Percentiles rank a stretch among this genome's conserved stretches.
Conservation (phyloP, 2,797 vertebrate species). For the Capromys pilorides region DNA sequence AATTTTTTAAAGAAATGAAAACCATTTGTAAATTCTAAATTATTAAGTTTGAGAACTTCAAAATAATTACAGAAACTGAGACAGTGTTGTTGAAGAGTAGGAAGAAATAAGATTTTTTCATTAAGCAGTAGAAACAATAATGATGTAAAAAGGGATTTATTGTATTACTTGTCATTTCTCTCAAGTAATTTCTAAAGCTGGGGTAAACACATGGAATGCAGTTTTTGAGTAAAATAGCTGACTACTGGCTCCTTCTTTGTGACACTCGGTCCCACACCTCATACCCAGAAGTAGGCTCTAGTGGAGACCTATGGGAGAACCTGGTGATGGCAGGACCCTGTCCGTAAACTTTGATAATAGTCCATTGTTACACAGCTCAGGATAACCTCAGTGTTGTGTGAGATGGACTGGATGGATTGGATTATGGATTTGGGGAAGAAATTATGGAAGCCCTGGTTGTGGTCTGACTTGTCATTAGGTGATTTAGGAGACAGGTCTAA, state of each 20-base stretch:
- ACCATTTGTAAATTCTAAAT: neutral
- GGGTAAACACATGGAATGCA: neutral
- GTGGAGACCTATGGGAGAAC: neutral
- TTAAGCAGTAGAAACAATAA: neutral
- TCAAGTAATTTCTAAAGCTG: neutral
- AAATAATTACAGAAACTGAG: constrained; percentile 6
- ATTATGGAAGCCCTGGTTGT: neutral
- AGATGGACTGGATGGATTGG: neutral
- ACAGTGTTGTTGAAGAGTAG: constrained; percentile 7
- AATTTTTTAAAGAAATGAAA: neutral
- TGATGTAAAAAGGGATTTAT: constrained; percentile 21
- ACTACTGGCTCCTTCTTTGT: neutral
- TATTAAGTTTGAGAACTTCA: constrained; percentile 20
- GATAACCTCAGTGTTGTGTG: neutral
- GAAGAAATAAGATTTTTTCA: constrained; percentile 10
- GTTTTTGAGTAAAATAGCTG: neutral
- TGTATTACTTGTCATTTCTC: constrained; percentile 8
- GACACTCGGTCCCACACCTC: neutral
- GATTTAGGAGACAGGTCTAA: neutral
- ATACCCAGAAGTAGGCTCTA: neutral
- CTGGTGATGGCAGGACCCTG: neutral
- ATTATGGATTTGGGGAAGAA: constrained; percentile 6
- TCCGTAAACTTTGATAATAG: constrained; percentile 4
- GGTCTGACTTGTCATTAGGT: neutral
- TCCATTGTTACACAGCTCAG: neutral